These are phyloP conservation scores for Hydraecia micacea DNA, from an alignment of 2,888 invertebrate genomes.

Conservation along the genomic window DNA sequence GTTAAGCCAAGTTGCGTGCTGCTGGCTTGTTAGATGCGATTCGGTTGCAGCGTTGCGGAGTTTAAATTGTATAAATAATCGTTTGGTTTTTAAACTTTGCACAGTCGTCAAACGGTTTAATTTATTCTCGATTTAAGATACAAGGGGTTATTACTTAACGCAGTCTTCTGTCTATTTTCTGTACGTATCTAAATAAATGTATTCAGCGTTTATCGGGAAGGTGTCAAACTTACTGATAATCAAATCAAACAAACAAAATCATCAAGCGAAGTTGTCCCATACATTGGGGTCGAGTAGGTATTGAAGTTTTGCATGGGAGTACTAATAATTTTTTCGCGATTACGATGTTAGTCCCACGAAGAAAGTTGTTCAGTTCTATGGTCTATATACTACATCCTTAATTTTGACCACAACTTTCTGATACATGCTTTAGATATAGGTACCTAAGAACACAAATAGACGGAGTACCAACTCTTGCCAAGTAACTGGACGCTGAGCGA, in stretches of 20 bases:
- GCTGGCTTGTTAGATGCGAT: conserved; percentile 17
- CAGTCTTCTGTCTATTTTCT: not conserved
- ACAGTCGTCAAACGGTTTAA: not conserved
- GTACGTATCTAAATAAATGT: no score
- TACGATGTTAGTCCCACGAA: no score
- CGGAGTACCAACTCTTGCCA: not conserved
- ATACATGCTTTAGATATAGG: not conserved
- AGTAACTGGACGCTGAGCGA: not conserved
- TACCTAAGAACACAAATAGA: not conserved
- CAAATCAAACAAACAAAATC: no score
- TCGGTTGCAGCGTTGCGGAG: conserved; percentile 16
- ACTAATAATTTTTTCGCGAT: no score
- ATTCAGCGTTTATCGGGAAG: not conserved
- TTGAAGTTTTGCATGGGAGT: no score
- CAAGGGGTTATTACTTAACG: not conserved
- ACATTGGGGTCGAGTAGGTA: no score
- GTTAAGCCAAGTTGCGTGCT: conserved; percentile 34
- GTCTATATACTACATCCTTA: not conserved
- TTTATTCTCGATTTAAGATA: not conserved
- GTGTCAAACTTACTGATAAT: no score
- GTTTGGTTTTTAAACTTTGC: not conserved
- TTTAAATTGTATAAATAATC: conserved; percentile 15
- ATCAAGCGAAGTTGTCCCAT: no score
- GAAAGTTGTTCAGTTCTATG: not conserved
- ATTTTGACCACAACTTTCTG: not conserved